Conservation (phyloP, 1,140 invertebrate genomes). For the Drosophila tsacasi region DNA sequence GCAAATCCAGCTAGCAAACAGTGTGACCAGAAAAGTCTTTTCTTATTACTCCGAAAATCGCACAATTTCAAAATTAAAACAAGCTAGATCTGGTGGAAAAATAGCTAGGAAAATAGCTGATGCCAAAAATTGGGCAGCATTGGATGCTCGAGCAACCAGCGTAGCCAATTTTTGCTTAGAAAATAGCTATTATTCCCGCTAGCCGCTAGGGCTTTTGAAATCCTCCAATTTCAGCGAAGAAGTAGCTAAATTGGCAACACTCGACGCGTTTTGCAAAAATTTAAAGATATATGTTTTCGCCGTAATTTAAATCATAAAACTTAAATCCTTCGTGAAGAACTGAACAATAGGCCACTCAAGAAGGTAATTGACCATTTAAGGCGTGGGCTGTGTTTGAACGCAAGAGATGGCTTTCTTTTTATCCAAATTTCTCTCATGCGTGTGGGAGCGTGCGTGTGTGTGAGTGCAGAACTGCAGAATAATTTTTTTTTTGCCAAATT, state of each 20-base stretch:
- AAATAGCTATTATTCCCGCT: no score
- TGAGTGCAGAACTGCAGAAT: constrained; percentile 59
- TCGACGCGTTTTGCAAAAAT: constrained; percentile 14
- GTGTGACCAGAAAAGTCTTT: neutral
- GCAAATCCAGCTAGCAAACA: neutral
- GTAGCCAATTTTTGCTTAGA: no score
- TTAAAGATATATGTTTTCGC: constrained; percentile 20
- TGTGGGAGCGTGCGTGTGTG: constrained; percentile 42
- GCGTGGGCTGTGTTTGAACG: constrained; percentile 3
- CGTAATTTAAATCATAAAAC: constrained; percentile 13
- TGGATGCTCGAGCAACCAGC: no score
- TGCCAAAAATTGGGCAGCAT: no score
- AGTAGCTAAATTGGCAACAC: neutral
- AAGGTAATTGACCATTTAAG: constrained; percentile 9
- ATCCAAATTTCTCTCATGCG: constrained; percentile 66
- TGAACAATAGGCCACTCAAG: constrained; percentile 5
- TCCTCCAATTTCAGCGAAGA: no score
- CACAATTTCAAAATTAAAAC: no score
- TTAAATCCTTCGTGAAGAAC: neutral
- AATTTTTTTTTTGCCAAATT: constrained; percentile 72
- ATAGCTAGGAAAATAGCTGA: no score
- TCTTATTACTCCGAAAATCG: no score
- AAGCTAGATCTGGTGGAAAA: no score
- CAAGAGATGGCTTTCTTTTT: constrained; percentile 36
- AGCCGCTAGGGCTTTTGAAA: no score